These are phyloP conservation scores for Lagopus muta DNA, from an alignment of 2,113 vertebrate species.

Conservation along the genomic window DNA sequence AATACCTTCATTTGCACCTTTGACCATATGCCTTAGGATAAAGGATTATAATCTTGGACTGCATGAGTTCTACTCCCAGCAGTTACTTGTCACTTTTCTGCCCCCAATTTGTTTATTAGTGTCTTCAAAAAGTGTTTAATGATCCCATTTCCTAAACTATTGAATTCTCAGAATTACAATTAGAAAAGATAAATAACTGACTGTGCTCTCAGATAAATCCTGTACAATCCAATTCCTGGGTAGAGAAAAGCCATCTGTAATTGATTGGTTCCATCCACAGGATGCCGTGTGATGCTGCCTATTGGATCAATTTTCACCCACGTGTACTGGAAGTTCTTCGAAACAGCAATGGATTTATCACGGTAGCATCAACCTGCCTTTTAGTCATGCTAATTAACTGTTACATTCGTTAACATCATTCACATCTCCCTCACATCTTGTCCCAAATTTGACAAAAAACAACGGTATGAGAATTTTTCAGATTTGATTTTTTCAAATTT, in stretches of 20 bases:
- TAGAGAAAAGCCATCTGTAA: neutral
- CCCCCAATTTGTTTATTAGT: neutral
- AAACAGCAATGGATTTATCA: neutral
- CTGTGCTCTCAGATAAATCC: neutral
- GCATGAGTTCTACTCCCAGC: neutral
- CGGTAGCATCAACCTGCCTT: neutral
- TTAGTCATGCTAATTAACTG: neutral
- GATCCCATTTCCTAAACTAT: neutral
- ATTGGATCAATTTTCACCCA: neutral
- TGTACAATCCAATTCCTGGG: fast-evolving
- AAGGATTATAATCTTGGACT: neutral
- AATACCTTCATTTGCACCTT: neutral
- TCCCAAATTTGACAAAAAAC: neutral
- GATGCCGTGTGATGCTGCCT: neutral
- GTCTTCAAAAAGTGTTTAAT: neutral
- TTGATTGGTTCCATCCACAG: neutral
- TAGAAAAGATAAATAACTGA: neutral
- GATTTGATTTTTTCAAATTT: neutral
- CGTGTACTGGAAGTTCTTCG: neutral
- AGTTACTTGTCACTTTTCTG: neutral
- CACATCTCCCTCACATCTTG: neutral
- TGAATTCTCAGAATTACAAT: neutral
- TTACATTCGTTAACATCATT: neutral
- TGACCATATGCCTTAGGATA: neutral
- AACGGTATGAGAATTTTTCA: neutral